Evolutionary conservation across 2,888 invertebrate species (phyloP).

Genomic region (Oscheius myriophilus): DNA sequence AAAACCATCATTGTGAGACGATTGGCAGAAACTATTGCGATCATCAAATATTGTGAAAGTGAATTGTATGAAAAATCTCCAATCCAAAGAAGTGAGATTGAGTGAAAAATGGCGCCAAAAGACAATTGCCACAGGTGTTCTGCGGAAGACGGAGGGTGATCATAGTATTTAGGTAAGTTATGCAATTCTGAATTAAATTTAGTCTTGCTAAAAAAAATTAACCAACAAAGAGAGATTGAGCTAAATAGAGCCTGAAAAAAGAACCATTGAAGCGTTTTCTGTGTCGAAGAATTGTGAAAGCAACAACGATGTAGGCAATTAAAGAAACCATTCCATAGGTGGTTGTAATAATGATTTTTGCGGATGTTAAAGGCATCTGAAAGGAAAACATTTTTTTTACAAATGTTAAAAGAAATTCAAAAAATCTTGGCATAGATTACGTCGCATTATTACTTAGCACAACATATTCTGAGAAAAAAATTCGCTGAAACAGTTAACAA

Average conservation of each 20-base stretch:
- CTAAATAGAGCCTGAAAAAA: slow-evolving; percentile 3
- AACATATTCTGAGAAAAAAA: too few relatives aligned
- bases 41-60: slow-evolving; percentile 35
- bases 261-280: slow-evolving; percentile 8
- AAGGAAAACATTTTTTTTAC: too few relatives aligned
- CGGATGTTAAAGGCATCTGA: slow-evolving; percentile 1
- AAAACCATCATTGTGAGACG: slow-evolving; percentile 34
- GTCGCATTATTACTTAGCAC: too few relatives aligned
- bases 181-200: slow-evolving; percentile 31
- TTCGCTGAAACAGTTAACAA: too few relatives aligned
- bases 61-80: slow-evolving; percentile 34
- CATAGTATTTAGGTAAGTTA: slow-evolving; percentile 39
- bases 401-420: too few relatives aligned
- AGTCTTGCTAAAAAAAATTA: neutral
- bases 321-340: neutral
- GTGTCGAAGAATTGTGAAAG: neutral
- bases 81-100: slow-evolving; percentile 6
- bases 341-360: neutral
- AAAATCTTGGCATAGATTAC: too few relatives aligned
- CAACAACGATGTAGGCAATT: neutral
- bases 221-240: slow-evolving; percentile 7
- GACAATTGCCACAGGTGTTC: slow-evolving; percentile 36
- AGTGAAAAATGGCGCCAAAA: slow-evolving; percentile 33
- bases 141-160: slow-evolving; percentile 40
- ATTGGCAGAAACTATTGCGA: slow-evolving; percentile 31